These are phyloP conservation scores for Tachyglossus aculeatus DNA, from an alignment of 2,797 vertebrate genomes.

Conservation along the genomic window DNA sequence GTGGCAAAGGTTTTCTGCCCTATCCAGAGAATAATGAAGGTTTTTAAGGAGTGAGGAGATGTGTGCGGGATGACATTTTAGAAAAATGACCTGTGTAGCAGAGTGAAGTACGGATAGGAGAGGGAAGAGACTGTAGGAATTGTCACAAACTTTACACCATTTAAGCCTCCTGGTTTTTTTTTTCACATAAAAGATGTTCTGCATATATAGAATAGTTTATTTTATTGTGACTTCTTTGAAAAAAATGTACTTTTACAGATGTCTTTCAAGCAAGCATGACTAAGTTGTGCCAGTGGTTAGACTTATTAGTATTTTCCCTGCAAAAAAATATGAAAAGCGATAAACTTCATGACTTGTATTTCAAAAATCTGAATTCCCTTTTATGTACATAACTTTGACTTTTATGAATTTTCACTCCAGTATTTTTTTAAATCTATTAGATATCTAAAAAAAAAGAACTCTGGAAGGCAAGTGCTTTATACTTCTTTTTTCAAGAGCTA, in stretches of 20 bases:
- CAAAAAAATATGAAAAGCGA: neutral
- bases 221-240: neutral
- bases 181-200: neutral
- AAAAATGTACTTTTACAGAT: conserved; percentile 6
- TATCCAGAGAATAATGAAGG: too few relatives aligned
- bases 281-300: neutral
- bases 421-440: neutral
- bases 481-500: neutral
- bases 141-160: neutral
- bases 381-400: neutral
- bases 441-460: neutral
- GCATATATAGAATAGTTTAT: neutral
- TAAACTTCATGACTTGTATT: neutral
- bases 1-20: too few relatives aligned
- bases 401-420: neutral
- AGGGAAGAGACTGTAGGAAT: too few relatives aligned
- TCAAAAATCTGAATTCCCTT: neutral
- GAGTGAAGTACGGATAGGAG: too few relatives aligned
- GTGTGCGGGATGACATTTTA: too few relatives aligned
- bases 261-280: neutral
- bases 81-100: too few relatives aligned
- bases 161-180: neutral
- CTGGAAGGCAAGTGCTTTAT: neutral
- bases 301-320: neutral
- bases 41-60: too few relatives aligned